Conservation (phyloP, 2,113 vertebrate species). For the Ibidorhyncha struthersii region DNA sequence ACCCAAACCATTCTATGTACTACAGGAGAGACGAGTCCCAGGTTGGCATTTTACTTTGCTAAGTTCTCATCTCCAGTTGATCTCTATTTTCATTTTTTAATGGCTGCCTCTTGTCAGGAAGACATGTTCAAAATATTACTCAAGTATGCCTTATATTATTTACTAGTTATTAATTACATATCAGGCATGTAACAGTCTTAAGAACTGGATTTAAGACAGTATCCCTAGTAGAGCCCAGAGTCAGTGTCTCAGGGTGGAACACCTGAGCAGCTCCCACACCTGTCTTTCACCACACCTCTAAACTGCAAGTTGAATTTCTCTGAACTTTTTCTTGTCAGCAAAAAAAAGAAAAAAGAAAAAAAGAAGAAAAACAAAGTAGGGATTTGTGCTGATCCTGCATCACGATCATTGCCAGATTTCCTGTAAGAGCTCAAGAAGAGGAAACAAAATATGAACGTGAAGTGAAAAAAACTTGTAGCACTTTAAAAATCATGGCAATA, state of each 20-base stretch:
- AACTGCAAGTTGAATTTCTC: neutral
- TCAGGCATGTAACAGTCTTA: neutral
- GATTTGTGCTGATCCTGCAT: conserved; percentile 55
- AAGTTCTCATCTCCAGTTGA: neutral
- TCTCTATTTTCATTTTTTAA: neutral
- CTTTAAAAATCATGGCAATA: neutral
- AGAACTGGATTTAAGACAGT: neutral
- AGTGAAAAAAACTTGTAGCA: neutral
- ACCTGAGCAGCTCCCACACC: neutral
- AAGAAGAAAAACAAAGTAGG: neutral
- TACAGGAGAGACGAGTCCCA: neutral
- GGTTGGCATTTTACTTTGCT: neutral
- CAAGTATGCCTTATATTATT: neutral
- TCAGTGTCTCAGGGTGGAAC: neutral
- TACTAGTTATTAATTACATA: neutral
- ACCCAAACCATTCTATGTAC: too few relatives aligned
- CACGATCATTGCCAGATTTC: conserved; percentile 22
- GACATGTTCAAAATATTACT: neutral
- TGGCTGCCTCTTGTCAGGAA: neutral
- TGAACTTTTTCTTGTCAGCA: neutral
- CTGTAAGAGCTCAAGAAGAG: neutral
- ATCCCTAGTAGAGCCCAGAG: neutral
- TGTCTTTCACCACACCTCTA: neutral
- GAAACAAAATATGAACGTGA: conserved; percentile 22
- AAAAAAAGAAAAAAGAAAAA: neutral